Evolutionary conservation across 2,888 invertebrate species (phyloP).

Genomic region (Anagyrus pseudococci): DNA sequence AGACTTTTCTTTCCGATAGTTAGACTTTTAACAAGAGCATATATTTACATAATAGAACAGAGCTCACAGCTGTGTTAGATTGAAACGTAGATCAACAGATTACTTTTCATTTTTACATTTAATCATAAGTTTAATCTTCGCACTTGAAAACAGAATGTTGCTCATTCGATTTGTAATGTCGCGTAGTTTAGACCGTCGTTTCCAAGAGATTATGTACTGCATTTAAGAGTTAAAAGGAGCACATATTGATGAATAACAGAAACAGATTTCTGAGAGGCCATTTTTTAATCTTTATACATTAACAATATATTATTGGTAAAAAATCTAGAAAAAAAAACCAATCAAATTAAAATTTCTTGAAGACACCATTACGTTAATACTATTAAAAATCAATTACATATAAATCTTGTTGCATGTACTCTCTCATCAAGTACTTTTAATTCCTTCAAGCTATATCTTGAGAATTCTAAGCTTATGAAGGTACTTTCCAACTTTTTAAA

Average conservation of each 20-base stretch:
- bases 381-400: conserved; percentile 23
- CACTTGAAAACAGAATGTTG: conserved; percentile 12
- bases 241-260: conserved; percentile 25
- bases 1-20: conserved; percentile 28
- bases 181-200: conserved; percentile 19
- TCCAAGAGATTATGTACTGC: conserved; percentile 34
- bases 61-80: conserved; percentile 17
- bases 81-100: conserved; percentile 14
- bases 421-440: conserved; percentile 30
- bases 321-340: conserved; percentile 32
- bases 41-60: no score
- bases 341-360: conserved; percentile 32
- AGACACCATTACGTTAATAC: conserved; percentile 23
- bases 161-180: conserved; percentile 16
- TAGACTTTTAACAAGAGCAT: conserved; percentile 24
- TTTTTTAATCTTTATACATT: conserved; percentile 27
- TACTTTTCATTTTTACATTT: conserved; percentile 14
- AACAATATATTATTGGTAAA: conserved; percentile 13
- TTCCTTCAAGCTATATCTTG: conserved; percentile 22
- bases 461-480: conserved; percentile 31
- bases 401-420: conserved; percentile 32
- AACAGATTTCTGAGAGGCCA: conserved; percentile 30
- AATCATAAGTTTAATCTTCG: conserved; percentile 8
- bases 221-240: conserved; percentile 31
- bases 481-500: conserved; percentile 27